Evolutionary conservation across 1,140 invertebrate species (phyloP).

Genomic region (Brachionus koreanus): DNA sequence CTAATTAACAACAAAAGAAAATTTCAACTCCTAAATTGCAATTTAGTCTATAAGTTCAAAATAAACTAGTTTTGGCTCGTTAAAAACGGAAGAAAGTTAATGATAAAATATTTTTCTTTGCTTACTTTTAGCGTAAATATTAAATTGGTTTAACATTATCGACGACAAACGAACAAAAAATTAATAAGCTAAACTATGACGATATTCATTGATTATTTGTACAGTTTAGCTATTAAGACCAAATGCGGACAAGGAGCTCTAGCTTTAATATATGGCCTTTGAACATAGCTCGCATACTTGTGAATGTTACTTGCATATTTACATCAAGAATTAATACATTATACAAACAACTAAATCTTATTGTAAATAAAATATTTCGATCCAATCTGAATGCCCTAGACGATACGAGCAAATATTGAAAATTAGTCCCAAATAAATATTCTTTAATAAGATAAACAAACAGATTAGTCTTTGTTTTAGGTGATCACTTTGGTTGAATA

Average conservation of each 20-base stretch:
- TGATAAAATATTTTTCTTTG: constrained; percentile 22
- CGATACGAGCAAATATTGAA: not conserved
- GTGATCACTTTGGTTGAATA: not conserved
- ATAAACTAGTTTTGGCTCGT: constrained; percentile 24
- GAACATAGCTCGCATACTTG: constrained; percentile 19
- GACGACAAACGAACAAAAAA: constrained; percentile 9
- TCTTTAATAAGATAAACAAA: constrained; percentile 35
- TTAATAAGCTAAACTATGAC: constrained; percentile 17
- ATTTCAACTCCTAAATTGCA: constrained; percentile 19
- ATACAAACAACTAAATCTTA: constrained; percentile 19
- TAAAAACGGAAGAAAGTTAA: constrained; percentile 13
- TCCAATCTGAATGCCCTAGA: constrained; percentile 6
- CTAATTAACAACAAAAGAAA: constrained; percentile 12
- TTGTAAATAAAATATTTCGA: constrained; percentile 29
- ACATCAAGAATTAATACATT: constrained; percentile 39
- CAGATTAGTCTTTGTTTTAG: constrained; percentile 3
- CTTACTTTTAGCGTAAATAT: constrained; percentile 3
- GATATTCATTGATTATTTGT: not conserved
- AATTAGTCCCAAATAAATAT: not conserved
- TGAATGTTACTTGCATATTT: constrained; percentile 39
- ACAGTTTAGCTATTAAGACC: not conserved
- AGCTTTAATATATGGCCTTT: not conserved
- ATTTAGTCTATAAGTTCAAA: not conserved
- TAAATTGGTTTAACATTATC: constrained; percentile 36
- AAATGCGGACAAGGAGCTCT: not conserved